A percentile compares a stretch with the other conserved stretches of the same genome.
Conservation (phyloP, 1,140 invertebrate species). For the Bombus fervidus region DNA sequence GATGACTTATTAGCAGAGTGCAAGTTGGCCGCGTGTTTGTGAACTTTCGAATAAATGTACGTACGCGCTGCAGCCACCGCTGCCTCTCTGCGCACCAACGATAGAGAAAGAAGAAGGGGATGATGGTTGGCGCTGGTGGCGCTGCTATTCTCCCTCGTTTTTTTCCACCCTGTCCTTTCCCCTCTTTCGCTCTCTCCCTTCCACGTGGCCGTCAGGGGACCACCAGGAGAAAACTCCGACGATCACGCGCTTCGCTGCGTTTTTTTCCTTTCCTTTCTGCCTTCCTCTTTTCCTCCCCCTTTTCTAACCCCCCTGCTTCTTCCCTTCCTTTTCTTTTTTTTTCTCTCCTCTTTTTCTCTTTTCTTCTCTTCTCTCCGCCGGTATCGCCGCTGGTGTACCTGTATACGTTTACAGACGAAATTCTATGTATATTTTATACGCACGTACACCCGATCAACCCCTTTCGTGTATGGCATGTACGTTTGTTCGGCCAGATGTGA, state of each 20-base stretch:
- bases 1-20: slow-evolving; percentile 67
- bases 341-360: too few relatives aligned
- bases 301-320: neutral
- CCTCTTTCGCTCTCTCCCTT: neutral
- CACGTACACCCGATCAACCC: slow-evolving; percentile 18
- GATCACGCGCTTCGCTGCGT: slow-evolving; percentile 48
- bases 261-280: slow-evolving; percentile 30
- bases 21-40: slow-evolving; percentile 58
- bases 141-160: slow-evolving; percentile 26
- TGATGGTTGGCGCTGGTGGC: neutral
- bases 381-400: slow-evolving; percentile 2
- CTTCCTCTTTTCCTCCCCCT: neutral
- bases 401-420: slow-evolving; percentile 18
- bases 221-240: slow-evolving; percentile 50
- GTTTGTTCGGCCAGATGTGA: slow-evolving; percentile 29
- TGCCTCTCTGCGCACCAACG: neutral
- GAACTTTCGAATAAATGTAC: slow-evolving; percentile 64
- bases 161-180: neutral
- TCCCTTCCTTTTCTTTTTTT: neutral
- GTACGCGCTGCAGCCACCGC: slow-evolving; percentile 33
- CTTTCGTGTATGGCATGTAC: neutral
- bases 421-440: slow-evolving; percentile 35
- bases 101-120: slow-evolving; percentile 12
- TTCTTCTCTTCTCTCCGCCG: too few relatives aligned
- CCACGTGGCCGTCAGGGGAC: neutral